Percentiles rank a stretch among this genome's conserved stretches.
Conservation (phyloP, 1,140 invertebrate genomes). For the Danaus plexippus region DNA sequence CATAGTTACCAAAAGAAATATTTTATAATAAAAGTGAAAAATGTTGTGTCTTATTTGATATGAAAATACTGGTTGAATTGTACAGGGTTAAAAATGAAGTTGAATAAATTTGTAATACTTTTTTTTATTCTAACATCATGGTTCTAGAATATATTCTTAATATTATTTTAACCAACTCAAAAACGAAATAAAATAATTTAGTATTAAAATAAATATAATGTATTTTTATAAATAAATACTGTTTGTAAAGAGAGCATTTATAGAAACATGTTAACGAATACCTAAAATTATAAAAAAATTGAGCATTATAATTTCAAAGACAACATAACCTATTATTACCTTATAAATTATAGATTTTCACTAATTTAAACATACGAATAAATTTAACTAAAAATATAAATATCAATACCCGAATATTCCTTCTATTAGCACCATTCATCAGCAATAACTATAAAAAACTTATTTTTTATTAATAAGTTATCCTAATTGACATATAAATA, state of each 20-base stretch:
- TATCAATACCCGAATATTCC: conserved; percentile 37
- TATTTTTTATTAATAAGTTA: no score
- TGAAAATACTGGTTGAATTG: no score
- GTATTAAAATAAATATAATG: conserved; percentile 8
- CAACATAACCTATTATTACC: conserved; percentile 2
- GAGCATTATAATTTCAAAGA: conserved; percentile 3
- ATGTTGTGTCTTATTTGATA: no score
- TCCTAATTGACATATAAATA: no score
- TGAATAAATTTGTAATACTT: neutral
- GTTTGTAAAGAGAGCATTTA: conserved; percentile 15
- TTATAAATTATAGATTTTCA: neutral
- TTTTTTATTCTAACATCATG: no score
- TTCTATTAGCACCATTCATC: conserved; percentile 42
- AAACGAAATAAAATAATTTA: conserved; percentile 3
- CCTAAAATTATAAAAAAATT: conserved; percentile 8
- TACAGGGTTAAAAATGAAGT: conserved; percentile 1
- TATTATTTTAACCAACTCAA: no score
- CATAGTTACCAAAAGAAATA: no score
- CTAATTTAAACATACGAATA: neutral
- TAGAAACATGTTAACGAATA: conserved; percentile 4
- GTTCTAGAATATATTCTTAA: no score
- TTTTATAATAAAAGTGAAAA: no score
- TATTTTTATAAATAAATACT: conserved; percentile 11
- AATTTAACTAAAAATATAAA: neutral
- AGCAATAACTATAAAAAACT: conserved; percentile 24